A percentile compares a stretch with the other conserved stretches of the same genome.
These are phyloP conservation scores for Grammomys dolichurus DNA, from an alignment of 2,113 vertebrate genomes.

Conservation along the genomic window DNA sequence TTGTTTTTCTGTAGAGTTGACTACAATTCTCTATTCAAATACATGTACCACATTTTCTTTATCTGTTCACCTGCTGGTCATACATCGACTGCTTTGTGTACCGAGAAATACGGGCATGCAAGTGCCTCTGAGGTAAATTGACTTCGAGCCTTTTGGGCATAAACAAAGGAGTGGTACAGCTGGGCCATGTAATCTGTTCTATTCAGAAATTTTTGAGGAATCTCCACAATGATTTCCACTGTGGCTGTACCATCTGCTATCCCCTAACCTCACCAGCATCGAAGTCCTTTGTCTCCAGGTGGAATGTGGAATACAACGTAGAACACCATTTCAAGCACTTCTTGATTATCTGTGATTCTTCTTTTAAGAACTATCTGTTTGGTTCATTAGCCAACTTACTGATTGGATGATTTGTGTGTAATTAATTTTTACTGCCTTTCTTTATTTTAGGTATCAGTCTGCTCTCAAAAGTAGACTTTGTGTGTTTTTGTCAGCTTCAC, in stretches of 20 bases:
- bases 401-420: neutral
- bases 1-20: neutral
- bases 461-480: neutral
- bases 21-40: neutral
- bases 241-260: neutral
- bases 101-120: neutral
- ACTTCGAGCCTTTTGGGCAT: neutral
- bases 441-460: neutral
- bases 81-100: neutral
- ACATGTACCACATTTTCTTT: neutral
- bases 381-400: neutral
- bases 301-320: too few relatives aligned
- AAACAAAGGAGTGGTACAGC: too few relatives aligned
- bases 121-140: neutral
- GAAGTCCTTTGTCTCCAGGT: neutral
- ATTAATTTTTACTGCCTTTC: neutral
- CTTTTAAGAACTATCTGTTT: neutral
- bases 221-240: neutral
- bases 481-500: neutral
- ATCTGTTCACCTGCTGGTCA: neutral
- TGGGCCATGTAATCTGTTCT: neutral
- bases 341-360: neutral
- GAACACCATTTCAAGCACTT: neutral
- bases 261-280: neutral
- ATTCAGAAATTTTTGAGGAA: neutral